These are phyloP conservation scores for Cyrtonyx montezumae DNA, from an alignment of 2,113 vertebrate species.

Conservation along the genomic window DNA sequence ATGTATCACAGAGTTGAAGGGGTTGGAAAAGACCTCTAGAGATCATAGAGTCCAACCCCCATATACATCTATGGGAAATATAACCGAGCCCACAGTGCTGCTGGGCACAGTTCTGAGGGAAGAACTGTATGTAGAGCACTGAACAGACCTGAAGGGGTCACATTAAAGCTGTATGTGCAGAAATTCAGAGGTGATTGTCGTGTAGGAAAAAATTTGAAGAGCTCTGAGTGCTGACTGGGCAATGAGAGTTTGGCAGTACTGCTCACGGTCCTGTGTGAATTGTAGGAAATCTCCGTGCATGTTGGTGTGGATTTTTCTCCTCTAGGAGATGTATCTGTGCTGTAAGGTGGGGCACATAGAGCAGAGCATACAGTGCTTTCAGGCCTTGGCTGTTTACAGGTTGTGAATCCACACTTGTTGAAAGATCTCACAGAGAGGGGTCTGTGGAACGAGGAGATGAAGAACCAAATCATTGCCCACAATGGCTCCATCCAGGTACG, in stretches of 20 bases:
- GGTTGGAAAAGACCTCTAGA: too few relatives aligned
- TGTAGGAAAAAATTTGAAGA: not conserved
- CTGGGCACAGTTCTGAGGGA: not conserved
- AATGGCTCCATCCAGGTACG: constrained; percentile 95
- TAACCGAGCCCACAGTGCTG: not conserved
- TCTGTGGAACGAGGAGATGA: constrained; percentile 95
- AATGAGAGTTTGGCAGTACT: not conserved
- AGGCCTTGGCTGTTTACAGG: constrained; percentile 71
- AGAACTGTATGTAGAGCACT: too few relatives aligned
- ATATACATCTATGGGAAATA: fast-evolving
- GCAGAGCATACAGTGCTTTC: fast-evolving
- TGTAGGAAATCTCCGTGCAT: not conserved
- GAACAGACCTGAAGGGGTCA: not conserved
- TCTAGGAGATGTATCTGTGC: not conserved
- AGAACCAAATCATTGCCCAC: constrained; percentile 94
- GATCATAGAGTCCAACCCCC: too few relatives aligned
- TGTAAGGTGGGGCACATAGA: fast-evolving
- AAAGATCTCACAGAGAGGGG: constrained; percentile 94
- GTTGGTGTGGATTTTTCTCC: fast-evolving
- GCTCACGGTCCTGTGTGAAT: not conserved
- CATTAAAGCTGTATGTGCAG: not conserved
- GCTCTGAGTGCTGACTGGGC: not conserved
- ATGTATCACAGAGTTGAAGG: too few relatives aligned
- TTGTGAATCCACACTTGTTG: constrained; percentile 96
- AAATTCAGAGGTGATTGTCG: not conserved